phyloP scores from a whole-genome alignment of 2,113 vertebrate species.

The Orthochromis malagaraziensis region DNA sequence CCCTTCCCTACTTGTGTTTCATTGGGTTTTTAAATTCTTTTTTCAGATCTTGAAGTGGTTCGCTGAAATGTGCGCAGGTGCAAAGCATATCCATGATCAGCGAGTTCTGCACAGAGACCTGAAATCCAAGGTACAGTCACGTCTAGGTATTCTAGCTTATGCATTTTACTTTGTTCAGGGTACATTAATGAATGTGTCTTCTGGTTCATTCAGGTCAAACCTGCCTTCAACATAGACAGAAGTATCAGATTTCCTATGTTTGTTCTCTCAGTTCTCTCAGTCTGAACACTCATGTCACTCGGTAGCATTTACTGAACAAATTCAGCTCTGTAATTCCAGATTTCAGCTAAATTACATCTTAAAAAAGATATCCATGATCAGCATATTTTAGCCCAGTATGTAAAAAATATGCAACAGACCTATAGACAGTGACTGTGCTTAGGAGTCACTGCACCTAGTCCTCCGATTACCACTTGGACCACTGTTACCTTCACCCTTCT shows the following conservation, averaged over 20 bases:
- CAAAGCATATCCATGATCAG: conserved; percentile 84
- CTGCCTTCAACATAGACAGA: background rate
- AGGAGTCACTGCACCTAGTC: background rate
- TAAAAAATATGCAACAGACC: background rate
- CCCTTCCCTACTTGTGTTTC: background rate
- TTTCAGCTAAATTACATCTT: background rate
- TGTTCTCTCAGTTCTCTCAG: background rate
- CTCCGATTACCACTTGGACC: background rate
- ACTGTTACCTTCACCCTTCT: background rate
- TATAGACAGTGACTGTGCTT: background rate
- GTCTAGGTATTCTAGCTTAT: background rate
- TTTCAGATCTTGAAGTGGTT: conserved; percentile 88
- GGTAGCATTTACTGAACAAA: background rate
- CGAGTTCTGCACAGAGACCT: conserved; percentile 87
- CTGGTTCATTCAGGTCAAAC: background rate
- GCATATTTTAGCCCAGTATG: background rate
- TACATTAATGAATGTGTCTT: background rate
- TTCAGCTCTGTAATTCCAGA: background rate
- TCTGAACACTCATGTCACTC: background rate
- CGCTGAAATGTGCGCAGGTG: conserved; percentile 84
- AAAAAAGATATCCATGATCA: background rate
- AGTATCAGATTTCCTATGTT: background rate
- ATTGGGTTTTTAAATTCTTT: background rate
- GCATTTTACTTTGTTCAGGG: background rate
- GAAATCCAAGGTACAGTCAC: conserved; percentile 82